Base-by-base conservation (phyloP, 2,797 vertebrate species). In the Semotilus atromaculatus region DNA sequence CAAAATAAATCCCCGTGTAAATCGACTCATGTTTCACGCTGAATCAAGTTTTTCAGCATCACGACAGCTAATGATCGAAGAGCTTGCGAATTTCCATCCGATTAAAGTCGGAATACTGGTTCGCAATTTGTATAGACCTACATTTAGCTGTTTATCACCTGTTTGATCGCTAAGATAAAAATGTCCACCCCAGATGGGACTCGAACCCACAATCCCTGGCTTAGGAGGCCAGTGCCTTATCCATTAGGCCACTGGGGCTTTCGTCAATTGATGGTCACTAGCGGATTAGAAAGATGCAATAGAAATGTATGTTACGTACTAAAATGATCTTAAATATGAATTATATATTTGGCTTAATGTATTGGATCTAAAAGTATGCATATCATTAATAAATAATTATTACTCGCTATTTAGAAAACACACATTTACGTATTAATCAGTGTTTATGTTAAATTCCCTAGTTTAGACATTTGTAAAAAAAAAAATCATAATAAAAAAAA, bases 171-270 rank as follows among this genome's bases (percentile, higher is more conserved):
- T n/a, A 36, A 55, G 48, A 53, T 53, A 80, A 36, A 51, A n/a
- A 9, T 10, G 1, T 19, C 2, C 85, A 87, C 84, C 84, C 85
- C 83, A 88, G 84, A 88, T 87, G 83, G 85, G 85, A 88, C 83
- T 86, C 88, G 87, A 90, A 89, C 88, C 90, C 86, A 88, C 88
- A 90, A 90, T 90, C 87, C 87, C 87, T 88, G 87, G 87, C 81
- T 90, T 86, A 89, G 87, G 87, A 90, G 90, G 88, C 90, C 86
- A 89, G 85, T 88, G 90, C 88, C 86, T 89, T 90, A 90, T 89
- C 90, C 90, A 89, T 90, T 89, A 89, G 88, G 89, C 88, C 87
- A 89, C 89, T 90, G 88, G 88, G 88, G 89, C 86, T 68, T 29
- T 5, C 29, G 70, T 43, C 67, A 14, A 0, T 2, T 1, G 0